phyloP scores from a whole-genome alignment of 92 coral and sea anemone genomes.

The Paragorgia papillata region DNA sequence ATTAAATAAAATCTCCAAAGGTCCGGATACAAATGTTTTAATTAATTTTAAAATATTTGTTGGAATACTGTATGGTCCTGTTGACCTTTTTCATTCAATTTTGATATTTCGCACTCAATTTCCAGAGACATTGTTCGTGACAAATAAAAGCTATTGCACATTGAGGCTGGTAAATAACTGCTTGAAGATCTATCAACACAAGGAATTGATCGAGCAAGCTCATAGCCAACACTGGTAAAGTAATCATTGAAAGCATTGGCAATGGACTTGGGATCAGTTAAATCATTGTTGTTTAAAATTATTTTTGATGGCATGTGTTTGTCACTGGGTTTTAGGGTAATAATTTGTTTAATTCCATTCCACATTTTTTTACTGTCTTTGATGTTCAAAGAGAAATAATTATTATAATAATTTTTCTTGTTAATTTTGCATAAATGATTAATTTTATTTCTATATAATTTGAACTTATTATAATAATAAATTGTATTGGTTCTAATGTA shows the following conservation, averaged over 20 bases:
- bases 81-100: conserved; percentile 24
- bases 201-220: neutral
- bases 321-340: neutral
- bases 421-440: conserved; percentile 41
- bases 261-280: neutral
- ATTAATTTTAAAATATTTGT: conserved; percentile 39
- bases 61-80: conserved; percentile 42
- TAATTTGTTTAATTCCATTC: conserved; percentile 10
- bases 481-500: conserved; percentile 24
- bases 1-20: conserved; percentile 38
- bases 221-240: conserved; percentile 2
- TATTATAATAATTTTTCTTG: neutral
- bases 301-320: neutral
- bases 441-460: conserved; percentile 52
- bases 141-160: too few species aligned
- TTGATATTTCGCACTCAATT: conserved; percentile 31
- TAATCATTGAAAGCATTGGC: conserved; percentile 15
- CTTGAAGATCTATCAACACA: neutral
- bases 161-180: too few species aligned
- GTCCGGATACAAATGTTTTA: conserved; percentile 7
- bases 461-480: conserved; percentile 43
- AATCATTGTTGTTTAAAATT: neutral
- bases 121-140: neutral
- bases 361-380: neutral
- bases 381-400: neutral